These are phyloP conservation scores for Notamacropus eugenii DNA, from an alignment of 2,797 vertebrate species.

Conservation along the genomic window DNA sequence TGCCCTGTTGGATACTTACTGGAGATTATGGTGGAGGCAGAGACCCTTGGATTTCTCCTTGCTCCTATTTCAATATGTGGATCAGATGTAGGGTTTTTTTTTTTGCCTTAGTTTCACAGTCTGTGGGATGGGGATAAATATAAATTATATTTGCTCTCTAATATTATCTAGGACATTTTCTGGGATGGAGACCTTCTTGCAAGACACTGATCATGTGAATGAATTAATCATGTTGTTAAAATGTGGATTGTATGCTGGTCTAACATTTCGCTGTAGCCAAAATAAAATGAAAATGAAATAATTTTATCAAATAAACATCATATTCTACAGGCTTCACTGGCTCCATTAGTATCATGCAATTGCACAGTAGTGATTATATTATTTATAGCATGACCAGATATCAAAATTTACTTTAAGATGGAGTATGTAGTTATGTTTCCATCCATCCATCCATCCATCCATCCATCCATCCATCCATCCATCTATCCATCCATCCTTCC, in stretches of 20 bases:
- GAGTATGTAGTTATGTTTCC: background rate
- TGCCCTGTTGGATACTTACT: conserved; percentile 29
- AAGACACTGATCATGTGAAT: conserved; percentile 70
- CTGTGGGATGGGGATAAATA: conserved; percentile 55
- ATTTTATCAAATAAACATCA: conserved; percentile 78
- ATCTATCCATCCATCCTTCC: background rate
- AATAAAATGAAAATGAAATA: conserved; percentile 77
- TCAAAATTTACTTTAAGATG: conserved; percentile 37
- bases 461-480: background rate
- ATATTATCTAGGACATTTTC: conserved; percentile 46
- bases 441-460: background rate
- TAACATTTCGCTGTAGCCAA: conserved; percentile 71
- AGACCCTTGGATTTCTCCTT: background rate
- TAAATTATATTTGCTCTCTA: conserved; percentile 55
- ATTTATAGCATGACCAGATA: conserved; percentile 57
- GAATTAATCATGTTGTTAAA: conserved; percentile 80
- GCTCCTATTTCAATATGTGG: background rate
- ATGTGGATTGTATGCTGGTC: conserved; percentile 52
- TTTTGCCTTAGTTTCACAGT: conserved; percentile 16
- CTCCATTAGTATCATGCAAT: conserved; percentile 60
- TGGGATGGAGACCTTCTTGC: conserved; percentile 56
- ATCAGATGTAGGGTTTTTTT: background rate
- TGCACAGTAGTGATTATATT: conserved; percentile 56
- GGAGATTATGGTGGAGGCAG: background rate
- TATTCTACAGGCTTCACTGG: conserved; percentile 56